phyloP scores from a whole-genome alignment of 2,113 vertebrate species.

The Apteryx owenii region DNA sequence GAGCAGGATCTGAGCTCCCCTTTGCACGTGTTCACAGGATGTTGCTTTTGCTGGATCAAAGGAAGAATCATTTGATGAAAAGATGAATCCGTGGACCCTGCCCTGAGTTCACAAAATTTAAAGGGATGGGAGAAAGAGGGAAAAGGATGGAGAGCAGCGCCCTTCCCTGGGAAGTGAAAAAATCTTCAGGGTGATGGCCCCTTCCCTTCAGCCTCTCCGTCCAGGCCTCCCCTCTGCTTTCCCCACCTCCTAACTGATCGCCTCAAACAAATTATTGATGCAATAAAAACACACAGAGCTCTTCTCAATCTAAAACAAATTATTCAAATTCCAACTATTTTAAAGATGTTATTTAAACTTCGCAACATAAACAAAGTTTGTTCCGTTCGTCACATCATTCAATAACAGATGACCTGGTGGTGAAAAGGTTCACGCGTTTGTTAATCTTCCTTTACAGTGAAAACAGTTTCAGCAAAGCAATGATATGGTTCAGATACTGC shows the following conservation, averaged over 20 bases:
- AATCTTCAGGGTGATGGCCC: neutral
- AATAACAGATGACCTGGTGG: neutral
- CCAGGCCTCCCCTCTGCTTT: neutral
- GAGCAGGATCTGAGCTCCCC: neutral
- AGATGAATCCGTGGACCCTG: neutral
- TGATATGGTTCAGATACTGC: neutral
- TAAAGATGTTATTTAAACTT: neutral
- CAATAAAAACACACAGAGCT: neutral
- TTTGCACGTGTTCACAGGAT: neutral
- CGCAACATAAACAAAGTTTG: neutral
- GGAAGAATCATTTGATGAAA: neutral
- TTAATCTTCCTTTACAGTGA: neutral
- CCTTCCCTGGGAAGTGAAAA: neutral
- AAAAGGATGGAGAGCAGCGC: neutral
- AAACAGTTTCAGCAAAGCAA: neutral
- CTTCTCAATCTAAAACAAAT: neutral
- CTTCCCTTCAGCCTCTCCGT: neutral
- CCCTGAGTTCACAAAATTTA: accelerated
- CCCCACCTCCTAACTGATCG: neutral
- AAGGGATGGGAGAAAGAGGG: neutral
- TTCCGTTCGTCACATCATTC: neutral
- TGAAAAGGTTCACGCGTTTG: neutral
- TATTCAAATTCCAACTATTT: neutral
- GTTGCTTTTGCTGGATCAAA: neutral
- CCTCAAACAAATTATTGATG: neutral